Evolutionary conservation across 2,888 invertebrate species (phyloP), one percentile per base, ranked within the genome.

Genomic region (Limnephilus auricula): DNA sequence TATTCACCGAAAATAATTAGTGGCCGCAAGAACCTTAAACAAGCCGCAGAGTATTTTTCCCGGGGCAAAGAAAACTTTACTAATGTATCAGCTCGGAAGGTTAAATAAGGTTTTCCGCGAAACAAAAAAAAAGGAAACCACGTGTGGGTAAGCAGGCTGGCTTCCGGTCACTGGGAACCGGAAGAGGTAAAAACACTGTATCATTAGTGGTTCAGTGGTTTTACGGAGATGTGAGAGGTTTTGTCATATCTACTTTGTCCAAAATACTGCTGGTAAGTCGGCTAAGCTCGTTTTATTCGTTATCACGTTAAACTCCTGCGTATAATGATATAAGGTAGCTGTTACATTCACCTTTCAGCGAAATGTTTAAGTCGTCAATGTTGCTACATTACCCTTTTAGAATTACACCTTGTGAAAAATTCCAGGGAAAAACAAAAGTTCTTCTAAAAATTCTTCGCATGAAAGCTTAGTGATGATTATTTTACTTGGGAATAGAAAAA

Each of bases 121-220:
- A 31, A 31, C 37, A 88, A 88, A 65, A 87, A 65, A 87, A 88
- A 88, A 88, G 87, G 79, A 85, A 85, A 40, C 78, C 79, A 78
- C 79, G 87, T 88, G 87, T 78, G 87, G 18, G 86, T 31, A 88
- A 86, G 34, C 87, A 32, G 34, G 40, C 40, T 10, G 18, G 50
- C 86, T 80, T 89, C 89, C 89, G 89, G 89, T 82, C 80, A 31
- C 40, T 40, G 37, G 31, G 30, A 40, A 89, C 37, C 89, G 89
- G 89, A 80, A 79, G 45, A 40, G 80, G 79, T 79, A 88, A 89
- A 89, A 89, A 89, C 79, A 80, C 40, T 79, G 89, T 87, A 89
- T 40, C 89, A 89, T 89, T 89, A 89, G 89, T 40, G 87, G 87
- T 25, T 78, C 30, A 32, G 78, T 10, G 65, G 65, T 34, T 15